A percentile compares a stretch with the other conserved stretches of the same genome.
phyloP scores from a whole-genome alignment of 2,797 vertebrate species.

The Microcaecilia unicolor region DNA sequence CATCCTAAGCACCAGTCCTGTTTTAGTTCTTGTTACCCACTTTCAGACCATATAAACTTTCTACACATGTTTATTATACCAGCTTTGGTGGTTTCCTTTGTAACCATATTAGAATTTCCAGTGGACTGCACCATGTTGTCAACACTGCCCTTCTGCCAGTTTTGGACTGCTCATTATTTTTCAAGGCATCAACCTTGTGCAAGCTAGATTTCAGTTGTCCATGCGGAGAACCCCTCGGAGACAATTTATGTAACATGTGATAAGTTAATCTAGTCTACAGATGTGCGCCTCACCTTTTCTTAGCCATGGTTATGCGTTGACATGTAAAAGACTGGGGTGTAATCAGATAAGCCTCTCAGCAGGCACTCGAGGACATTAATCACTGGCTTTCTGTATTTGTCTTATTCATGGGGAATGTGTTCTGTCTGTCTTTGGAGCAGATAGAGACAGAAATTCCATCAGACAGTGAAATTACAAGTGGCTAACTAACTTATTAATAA shows the following conservation, averaged over 20 bases:
- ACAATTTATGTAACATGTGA: neutral
- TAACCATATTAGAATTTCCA: no score
- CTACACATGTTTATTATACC: no score
- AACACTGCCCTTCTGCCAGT: no score
- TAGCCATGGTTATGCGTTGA: constrained; percentile 3
- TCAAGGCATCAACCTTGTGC: no score
- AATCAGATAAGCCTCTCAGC: constrained; percentile 16
- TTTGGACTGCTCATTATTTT: no score
- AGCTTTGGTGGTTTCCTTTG: no score
- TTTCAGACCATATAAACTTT: no score
- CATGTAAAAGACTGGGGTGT: neutral
- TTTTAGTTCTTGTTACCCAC: no score
- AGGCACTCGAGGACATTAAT: constrained; percentile 35
- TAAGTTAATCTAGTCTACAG: neutral
- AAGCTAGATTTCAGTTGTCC: no score
- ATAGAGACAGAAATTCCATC: constrained; percentile 23
- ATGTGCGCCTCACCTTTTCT: constrained; percentile 4
- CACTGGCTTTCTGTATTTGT: constrained; percentile 18
- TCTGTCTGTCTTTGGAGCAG: constrained; percentile 10
- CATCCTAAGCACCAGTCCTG: no score
- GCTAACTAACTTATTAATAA: constrained; percentile 32
- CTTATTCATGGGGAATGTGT: no score
- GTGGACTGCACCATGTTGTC: no score
- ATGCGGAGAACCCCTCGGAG: constrained; percentile 4
- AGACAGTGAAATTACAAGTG: constrained; percentile 41